Evolutionary conservation across 2,888 invertebrate species (phyloP), one percentile per base, ranked within the genome.

Genomic region (Limnephilus lunatus): DNA sequence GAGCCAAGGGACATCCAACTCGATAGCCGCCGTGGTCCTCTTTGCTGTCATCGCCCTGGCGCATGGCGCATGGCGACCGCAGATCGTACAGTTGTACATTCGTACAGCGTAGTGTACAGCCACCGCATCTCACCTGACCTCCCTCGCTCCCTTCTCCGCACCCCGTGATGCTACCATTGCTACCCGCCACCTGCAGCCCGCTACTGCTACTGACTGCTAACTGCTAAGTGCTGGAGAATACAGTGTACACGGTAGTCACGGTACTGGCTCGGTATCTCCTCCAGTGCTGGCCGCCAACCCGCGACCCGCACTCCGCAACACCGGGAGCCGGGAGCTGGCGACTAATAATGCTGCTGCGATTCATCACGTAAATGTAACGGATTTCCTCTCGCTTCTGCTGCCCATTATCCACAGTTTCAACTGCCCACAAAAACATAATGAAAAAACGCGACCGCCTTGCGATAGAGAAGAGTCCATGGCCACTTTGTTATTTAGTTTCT

Each of bases 281-380:
- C 53, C 53, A 53, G 15, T 15, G 19, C 48, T 15, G 48, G 48
- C 48, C 48, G 48, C 53, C 53, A 53, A 53, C 53, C 53, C 15
- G 53, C 53, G 53, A 53, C 35, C 81, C 81, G 32, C 83, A 30
- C 19, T 19, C 83, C 48, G 15, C 48, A 48, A 83, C 83, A 83
- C 83, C 35, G 44, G 85, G 44, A 85, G 85, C 44, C 48, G 53
- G 39, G 39, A 32, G 32, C 32, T 32, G 32, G 48, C 48, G 48
- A 53, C 53, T n/a, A 25, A n/a, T 68, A 68, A 68, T n/a, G 86
- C 35, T 86, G 25, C 53, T 12, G 30, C 44, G 44, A 86, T 44
- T 48, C 86, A n/a, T 86, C 39, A 86, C 86, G 86, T 86, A 86
- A 48, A 86, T 25, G 15, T 86, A 86, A 86, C 86, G 86, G 86